Conservation (phyloP, 2,797 vertebrate genomes). For the Champsocephalus esox region DNA sequence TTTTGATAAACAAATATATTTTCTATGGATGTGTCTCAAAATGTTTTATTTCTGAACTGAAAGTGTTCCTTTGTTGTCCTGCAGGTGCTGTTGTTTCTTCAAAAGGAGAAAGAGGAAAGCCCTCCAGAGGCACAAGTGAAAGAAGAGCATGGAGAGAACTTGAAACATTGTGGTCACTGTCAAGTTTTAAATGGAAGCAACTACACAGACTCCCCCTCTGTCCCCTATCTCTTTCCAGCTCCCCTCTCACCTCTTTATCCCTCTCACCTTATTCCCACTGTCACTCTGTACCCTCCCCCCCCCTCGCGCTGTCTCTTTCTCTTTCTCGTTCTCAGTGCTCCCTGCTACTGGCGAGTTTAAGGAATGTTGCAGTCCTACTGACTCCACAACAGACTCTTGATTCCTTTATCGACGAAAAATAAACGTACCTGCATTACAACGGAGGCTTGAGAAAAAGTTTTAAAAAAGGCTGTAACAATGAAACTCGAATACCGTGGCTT, state of each 20-base stretch:
- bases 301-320: conserved; percentile 38
- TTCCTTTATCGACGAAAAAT: conserved; percentile 77
- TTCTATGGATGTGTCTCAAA: not conserved
- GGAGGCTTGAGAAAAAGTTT: conserved; percentile 71
- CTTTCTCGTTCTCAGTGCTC: conserved; percentile 65
- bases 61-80: conserved; percentile 3
- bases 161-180: conserved; percentile 88
- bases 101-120: conserved; percentile 99
- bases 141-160: conserved; percentile 81
- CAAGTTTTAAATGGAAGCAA: conserved; percentile 87
- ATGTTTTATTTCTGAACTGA: not conserved
- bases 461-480: conserved; percentile 79
- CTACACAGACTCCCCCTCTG: conserved; percentile 67
- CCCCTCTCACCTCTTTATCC: conserved; percentile 40
- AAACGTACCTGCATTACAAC: conserved; percentile 75
- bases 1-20: not conserved
- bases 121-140: conserved; percentile 96
- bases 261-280: conserved; percentile 37
- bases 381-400: conserved; percentile 82
- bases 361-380: conserved; percentile 80
- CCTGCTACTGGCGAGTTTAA: conserved; percentile 72
- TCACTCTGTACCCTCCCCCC: conserved; percentile 49
- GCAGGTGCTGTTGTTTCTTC: conserved; percentile 99
- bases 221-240: conserved; percentile 35
- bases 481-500: conserved; percentile 79